Conservation (phyloP, 2,113 vertebrate species). For the Lophochroa leadbeateri region DNA sequence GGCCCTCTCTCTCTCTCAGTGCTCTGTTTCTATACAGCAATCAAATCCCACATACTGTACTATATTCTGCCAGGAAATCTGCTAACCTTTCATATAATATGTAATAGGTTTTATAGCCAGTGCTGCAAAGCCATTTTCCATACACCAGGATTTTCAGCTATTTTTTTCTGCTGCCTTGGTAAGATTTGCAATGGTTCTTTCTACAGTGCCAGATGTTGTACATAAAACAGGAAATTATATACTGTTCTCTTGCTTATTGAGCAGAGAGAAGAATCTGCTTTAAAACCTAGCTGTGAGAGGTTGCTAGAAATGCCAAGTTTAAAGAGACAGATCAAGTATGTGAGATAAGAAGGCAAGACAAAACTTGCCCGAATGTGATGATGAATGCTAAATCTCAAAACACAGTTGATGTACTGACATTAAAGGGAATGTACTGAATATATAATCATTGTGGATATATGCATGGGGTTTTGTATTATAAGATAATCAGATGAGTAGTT, state of each 20-base stretch:
- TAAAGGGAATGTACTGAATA: constrained; percentile 40
- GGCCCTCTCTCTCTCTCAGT: background rate
- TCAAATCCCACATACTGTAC: constrained; percentile 11
- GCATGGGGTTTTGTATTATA: constrained; percentile 22
- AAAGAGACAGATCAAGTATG: constrained; percentile 24
- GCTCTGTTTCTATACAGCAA: background rate
- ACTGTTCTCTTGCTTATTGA: constrained; percentile 1
- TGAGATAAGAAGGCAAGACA: constrained; percentile 35
- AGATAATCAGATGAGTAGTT: constrained; percentile 20
- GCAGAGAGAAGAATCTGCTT: constrained; percentile 13
- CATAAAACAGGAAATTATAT: constrained; percentile 18
- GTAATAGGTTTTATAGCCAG: background rate
- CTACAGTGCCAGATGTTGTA: constrained; percentile 4
- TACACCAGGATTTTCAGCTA: background rate
- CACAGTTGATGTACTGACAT: constrained; percentile 16
- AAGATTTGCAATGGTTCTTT: background rate
- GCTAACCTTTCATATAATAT: background rate
- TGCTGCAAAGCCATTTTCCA: background rate
- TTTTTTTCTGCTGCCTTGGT: constrained; percentile 38
- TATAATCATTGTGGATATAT: constrained; percentile 35
- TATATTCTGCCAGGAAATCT: constrained; percentile 26
- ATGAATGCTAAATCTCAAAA: constrained; percentile 38
- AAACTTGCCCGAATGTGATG: background rate
- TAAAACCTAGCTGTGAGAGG: background rate
- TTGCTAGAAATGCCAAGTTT: constrained; percentile 30